These are phyloP conservation scores for Xiphias gladius DNA, from an alignment of 2,113 vertebrate species.

Conservation along the genomic window DNA sequence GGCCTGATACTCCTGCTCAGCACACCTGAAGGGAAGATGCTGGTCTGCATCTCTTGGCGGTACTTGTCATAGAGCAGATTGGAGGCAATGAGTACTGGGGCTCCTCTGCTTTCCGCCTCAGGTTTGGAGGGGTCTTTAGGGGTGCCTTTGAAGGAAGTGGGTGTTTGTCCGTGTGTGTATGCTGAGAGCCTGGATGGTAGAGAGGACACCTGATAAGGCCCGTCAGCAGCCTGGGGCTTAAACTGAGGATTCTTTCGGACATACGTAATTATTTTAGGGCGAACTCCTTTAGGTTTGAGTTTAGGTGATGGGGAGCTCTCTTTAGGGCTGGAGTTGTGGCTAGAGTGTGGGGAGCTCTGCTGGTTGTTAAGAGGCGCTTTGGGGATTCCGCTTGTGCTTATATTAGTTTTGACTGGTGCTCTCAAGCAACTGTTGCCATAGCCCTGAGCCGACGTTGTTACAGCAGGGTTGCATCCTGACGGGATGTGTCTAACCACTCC, in stretches of 20 bases:
- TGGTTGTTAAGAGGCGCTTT: slow-evolving; percentile 86
- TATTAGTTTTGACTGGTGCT: slow-evolving; percentile 88
- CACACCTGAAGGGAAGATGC: slow-evolving; percentile 87
- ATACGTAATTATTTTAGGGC: slow-evolving; percentile 98
- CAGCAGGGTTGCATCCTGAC: slow-evolving; percentile 66
- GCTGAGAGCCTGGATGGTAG: slow-evolving; percentile 85
- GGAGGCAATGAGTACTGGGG: slow-evolving; percentile 83
- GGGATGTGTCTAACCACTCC: slow-evolving; percentile 68
- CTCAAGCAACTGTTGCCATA: slow-evolving; percentile 85
- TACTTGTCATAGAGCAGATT: slow-evolving; percentile 90
- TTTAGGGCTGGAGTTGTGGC: slow-evolving; percentile 70
- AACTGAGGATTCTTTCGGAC: slow-evolving; percentile 92
- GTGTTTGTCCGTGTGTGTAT: slow-evolving; percentile 76
- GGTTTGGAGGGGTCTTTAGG: slow-evolving; percentile 79
- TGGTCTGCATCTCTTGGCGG: slow-evolving; percentile 91
- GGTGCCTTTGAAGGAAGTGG: slow-evolving; percentile 70
- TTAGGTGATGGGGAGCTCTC: slow-evolving; percentile 83
- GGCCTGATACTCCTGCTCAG: slow-evolving; percentile 89
- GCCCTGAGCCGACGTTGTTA: slow-evolving; percentile 75
- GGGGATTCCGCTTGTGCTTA: slow-evolving; percentile 88
- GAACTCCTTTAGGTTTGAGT: slow-evolving; percentile 92
- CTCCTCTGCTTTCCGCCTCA: slow-evolving; percentile 75
- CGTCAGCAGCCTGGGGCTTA: slow-evolving; percentile 86
- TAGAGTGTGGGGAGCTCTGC: slow-evolving; percentile 77
- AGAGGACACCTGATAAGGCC: slow-evolving; percentile 86